Evolutionary conservation across 2,888 invertebrate species (phyloP), one percentile per base, ranked within the genome.

Genomic region (Lobophora halterata): DNA sequence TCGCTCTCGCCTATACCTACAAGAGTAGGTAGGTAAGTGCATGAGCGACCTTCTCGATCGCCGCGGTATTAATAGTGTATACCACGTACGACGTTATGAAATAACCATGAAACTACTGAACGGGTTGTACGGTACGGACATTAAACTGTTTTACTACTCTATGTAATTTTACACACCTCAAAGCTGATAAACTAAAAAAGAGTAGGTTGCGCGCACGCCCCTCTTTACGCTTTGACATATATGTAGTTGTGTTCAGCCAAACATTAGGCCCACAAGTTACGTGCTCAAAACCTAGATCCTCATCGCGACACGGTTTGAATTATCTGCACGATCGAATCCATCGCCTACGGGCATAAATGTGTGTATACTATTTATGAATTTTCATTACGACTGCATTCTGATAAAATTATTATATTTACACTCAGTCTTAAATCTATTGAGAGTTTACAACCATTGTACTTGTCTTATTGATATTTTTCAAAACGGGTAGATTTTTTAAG

Each of bases 241-340:
- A 61, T 61, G 66, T 61, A 64, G 44, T 63, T 64, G n/a, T n/a
- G n/a, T 65, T 65, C 56, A 65, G 61, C 62, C 63, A 65, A n/a
- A 65, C 65, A 69, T 68, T 66, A 67, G 62, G 68, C 63, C 72
- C 65, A 71, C 71, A 64, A 73, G 69, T 70, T 65, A 72, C 61
- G 81, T 63, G 52, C 81, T 76, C 68, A 52, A 82, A 80, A 83
- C 81, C 83, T 75, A 81, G 74, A 79, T 82, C 75, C 65, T 65
- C 66, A 57, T 53, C 56, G 62, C 71, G 69, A 79, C 79, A 80
- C 77, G 73, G 79, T 80, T 79, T 70, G 58, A 64, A 69, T 72
- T 78, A 80, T 81, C 79, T 74, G 61, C 62, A 60, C 66, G 58
- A 71, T 71, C 64, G 55, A 61, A 63, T 58, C 52, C 55, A 57